Conservation (phyloP, 1,140 invertebrate genomes). For the Sycobia sp. region DNA sequence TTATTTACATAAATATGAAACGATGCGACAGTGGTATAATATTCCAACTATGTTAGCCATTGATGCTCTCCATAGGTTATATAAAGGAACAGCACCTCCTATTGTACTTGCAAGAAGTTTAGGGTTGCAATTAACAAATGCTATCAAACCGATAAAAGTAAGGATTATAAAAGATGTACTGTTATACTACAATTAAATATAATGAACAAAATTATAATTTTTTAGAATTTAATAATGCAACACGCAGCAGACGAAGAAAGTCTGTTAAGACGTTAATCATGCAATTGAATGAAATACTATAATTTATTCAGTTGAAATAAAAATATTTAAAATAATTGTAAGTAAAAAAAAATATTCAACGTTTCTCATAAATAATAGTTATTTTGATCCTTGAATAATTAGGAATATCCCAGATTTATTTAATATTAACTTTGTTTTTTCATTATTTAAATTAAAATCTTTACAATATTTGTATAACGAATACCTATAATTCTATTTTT, state of each 20-base stretch:
- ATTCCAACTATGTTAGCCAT: conserved; percentile 86
- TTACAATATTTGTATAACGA: no score
- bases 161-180: conserved; percentile 17
- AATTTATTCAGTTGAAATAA: no score
- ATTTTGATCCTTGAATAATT: no score
- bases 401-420: no score
- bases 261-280: no score
- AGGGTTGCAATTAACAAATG: conserved; percentile 84
- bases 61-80: conserved; percentile 86
- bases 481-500: no score
- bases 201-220: not conserved
- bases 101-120: conserved; percentile 82
- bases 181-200: not conserved
- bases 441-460: no score
- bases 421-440: no score
- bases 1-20: conserved; percentile 86
- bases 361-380: no score
- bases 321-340: no score
- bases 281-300: no score
- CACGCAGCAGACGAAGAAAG: conserved; percentile 40
- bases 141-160: conserved; percentile 80
- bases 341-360: no score
- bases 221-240: conserved; percentile 43
- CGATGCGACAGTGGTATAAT: conserved; percentile 80
- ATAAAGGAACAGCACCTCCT: conserved; percentile 77